These are phyloP conservation scores for Byasa hedistus DNA, from an alignment of 2,888 invertebrate species.

Conservation along the genomic window DNA sequence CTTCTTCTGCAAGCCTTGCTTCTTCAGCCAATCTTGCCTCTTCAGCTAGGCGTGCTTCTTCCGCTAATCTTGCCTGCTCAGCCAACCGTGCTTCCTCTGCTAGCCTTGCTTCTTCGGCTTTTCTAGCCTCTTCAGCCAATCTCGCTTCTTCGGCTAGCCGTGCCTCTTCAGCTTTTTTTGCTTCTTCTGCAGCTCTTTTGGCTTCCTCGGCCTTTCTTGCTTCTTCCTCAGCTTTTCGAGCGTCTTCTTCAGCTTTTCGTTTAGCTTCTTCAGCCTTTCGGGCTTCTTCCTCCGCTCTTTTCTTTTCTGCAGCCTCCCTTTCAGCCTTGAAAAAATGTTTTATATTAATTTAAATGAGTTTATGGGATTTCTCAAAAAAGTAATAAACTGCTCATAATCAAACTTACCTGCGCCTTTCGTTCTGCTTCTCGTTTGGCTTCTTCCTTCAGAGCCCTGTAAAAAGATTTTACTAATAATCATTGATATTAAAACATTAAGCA, in stretches of 20 bases:
- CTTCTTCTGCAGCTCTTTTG: conserved; percentile 52
- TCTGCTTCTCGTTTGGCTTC: conserved; percentile 75
- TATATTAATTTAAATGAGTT: neutral
- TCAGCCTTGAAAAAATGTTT: conserved; percentile 45
- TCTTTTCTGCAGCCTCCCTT: conserved; percentile 70
- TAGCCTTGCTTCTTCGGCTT: conserved; percentile 60
- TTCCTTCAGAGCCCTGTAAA: conserved; percentile 70
- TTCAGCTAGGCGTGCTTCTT: conserved; percentile 70
- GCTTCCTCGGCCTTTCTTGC: conserved; percentile 60
- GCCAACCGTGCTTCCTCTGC: conserved; percentile 73
- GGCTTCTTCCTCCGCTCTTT: conserved; percentile 78
- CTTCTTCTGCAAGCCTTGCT: conserved; percentile 61
- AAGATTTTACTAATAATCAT: neutral
- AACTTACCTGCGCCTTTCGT: conserved; percentile 68
- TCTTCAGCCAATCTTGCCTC: conserved; percentile 65
- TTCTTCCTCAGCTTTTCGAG: conserved; percentile 66
- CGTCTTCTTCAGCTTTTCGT: conserved; percentile 58
- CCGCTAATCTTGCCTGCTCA: conserved; percentile 69
- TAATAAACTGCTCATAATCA: neutral
- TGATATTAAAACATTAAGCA: neutral
- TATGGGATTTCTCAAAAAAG: neutral
- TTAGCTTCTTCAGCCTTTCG: conserved; percentile 75
- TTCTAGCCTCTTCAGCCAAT: conserved; percentile 59
- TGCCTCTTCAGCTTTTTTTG: conserved; percentile 68
- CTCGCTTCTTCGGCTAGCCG: conserved; percentile 63